Conservation (phyloP, 2,888 invertebrate genomes). For the Pseudoips prasinana region DNA sequence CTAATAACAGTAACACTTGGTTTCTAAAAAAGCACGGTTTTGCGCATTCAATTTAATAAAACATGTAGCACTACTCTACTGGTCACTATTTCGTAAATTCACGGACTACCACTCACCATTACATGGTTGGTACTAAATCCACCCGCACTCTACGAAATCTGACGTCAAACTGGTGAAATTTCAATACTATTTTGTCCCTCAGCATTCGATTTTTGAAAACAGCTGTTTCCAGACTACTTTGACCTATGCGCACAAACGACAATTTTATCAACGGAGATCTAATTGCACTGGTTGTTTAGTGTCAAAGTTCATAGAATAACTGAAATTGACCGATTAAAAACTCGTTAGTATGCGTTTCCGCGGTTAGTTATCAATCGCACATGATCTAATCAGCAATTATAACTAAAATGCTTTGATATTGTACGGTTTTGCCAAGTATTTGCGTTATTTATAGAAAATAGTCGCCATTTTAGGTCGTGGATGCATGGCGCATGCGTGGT, state of each 20-base stretch:
- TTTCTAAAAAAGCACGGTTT: constrained; percentile 35
- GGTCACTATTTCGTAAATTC: constrained; percentile 43
- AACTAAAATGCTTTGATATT: constrained; percentile 5
- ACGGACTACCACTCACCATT: constrained; percentile 65
- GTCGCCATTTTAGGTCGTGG: constrained; percentile 54
- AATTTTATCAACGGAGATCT: constrained; percentile 15
- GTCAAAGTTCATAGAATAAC: constrained; percentile 34
- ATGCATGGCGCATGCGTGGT: constrained; percentile 58
- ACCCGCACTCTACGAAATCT: constrained; percentile 55
- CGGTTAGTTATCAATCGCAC: neutral
- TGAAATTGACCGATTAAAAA: constrained; percentile 6
- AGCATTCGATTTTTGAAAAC: constrained; percentile 73
- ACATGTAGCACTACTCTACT: constrained; percentile 42
- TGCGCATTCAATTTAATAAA: constrained; percentile 45
- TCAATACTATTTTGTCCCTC: constrained; percentile 40
- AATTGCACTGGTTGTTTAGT: constrained; percentile 15
- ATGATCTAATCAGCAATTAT: constrained; percentile 9
- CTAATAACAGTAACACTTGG: constrained; percentile 48
- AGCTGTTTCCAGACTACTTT: constrained; percentile 54
- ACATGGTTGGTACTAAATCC: constrained; percentile 58
- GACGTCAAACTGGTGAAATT: constrained; percentile 61
- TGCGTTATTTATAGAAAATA: constrained; percentile 32
- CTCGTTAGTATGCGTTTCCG: constrained; percentile 2
- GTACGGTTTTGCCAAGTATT: constrained; percentile 18
- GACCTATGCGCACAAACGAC: constrained; percentile 33